These are phyloP conservation scores for Drosophila cardini DNA, from an alignment of 1,140 invertebrate genomes.

Conservation along the genomic window DNA sequence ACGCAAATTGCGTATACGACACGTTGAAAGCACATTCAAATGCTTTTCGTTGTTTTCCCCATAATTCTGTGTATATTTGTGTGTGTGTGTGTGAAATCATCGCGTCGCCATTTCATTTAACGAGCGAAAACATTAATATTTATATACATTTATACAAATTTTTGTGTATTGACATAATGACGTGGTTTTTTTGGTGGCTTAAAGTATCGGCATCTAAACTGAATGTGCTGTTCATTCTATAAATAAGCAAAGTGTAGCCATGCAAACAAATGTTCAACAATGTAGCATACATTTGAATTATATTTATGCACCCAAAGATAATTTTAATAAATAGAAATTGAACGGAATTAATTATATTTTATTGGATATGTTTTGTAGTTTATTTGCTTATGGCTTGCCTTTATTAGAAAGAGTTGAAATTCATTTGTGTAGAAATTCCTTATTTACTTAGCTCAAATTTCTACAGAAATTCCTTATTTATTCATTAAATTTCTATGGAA, in stretches of 20 bases:
- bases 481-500: no score
- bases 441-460: no score
- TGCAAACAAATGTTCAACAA: no score
- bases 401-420: no score
- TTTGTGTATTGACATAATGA: conserved; percentile 2
- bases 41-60: conserved; percentile 4
- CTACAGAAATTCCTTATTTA: no score
- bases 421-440: no score
- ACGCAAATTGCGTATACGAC: conserved; percentile 55
- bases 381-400: no score
- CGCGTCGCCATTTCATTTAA: conserved; percentile 52
- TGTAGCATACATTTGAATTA: no score
- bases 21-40: conserved; percentile 36
- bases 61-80: neutral
- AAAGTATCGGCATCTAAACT: neutral
- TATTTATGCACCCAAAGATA: no score
- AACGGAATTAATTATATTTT: no score
- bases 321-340: no score
- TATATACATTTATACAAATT: conserved; percentile 11
- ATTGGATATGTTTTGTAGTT: no score
- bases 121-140: conserved; percentile 56
- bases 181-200: neutral
- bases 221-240: conserved; percentile 1
- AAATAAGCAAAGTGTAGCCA: neutral
- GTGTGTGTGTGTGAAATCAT: conserved; percentile 24